Evolutionary conservation across 2,797 vertebrate species (phyloP).

Genomic region (Epinephelus coioides): DNA sequence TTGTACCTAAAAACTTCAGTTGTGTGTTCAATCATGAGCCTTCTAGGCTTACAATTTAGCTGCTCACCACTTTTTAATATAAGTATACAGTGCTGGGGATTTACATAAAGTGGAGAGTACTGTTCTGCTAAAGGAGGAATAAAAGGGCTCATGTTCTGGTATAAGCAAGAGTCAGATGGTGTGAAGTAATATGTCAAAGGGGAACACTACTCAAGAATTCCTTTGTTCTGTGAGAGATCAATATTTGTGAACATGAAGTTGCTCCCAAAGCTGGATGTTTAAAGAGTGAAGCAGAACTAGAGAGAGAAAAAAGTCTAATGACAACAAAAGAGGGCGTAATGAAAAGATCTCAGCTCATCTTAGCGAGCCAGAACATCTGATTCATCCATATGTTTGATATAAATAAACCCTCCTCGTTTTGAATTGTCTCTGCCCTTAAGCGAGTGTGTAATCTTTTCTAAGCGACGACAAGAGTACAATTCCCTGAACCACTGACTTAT

Average conservation of each 20-base stretch:
- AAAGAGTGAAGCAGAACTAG: slow-evolving; percentile 22
- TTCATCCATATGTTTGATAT: slow-evolving; percentile 52
- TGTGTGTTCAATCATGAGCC: slow-evolving; percentile 1
- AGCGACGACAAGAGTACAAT: slow-evolving; percentile 54
- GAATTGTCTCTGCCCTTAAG: slow-evolving; percentile 55
- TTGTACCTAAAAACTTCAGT: slow-evolving; percentile 19
- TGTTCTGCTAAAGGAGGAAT: background rate
- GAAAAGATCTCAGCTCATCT: slow-evolving; percentile 16
- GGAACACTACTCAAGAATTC: slow-evolving; percentile 46
- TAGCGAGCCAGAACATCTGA: slow-evolving; percentile 37
- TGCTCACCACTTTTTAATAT: background rate
- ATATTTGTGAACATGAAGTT: slow-evolving; percentile 51
- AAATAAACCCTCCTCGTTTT: slow-evolving; percentile 49
- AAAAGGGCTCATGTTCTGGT: background rate
- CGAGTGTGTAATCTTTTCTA: slow-evolving; percentile 57
- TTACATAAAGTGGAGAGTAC: background rate
- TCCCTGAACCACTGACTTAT: slow-evolving; percentile 73
- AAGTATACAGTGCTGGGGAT: background rate
- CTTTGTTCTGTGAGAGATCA: slow-evolving; percentile 61
- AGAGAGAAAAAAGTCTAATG: slow-evolving; percentile 11
- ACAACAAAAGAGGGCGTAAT: slow-evolving; percentile 1
- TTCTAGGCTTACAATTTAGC: slow-evolving; percentile 26
- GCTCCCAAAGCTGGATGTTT: slow-evolving; percentile 18
- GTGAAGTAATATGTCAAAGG: slow-evolving; percentile 40
- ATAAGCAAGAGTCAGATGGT: slow-evolving; percentile 18